These are phyloP conservation scores for Podilymbus podiceps DNA, from an alignment of 2,113 vertebrate species.

Conservation along the genomic window DNA sequence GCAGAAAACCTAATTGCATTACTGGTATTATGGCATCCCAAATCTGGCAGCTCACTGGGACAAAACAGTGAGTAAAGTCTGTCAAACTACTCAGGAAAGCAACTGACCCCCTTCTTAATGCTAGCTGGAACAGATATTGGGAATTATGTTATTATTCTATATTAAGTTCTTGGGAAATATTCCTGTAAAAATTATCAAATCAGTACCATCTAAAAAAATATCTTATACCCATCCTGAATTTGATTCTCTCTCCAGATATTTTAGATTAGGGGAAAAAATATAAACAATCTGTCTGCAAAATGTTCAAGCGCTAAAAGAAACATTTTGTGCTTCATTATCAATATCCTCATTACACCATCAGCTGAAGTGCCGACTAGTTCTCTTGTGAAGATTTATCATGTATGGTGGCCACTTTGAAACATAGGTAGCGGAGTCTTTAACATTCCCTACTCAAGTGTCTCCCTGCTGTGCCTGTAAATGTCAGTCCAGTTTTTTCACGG, in stretches of 20 bases:
- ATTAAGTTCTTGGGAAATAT: not conserved
- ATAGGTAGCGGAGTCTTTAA: slow-evolving; percentile 90
- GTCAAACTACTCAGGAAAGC: slow-evolving; percentile 25
- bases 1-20: slow-evolving; percentile 75
- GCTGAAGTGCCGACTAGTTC: slow-evolving; percentile 63
- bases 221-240: not conserved
- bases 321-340: slow-evolving; percentile 68
- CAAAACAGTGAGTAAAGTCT: slow-evolving; percentile 45
- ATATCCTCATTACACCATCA: slow-evolving; percentile 70
- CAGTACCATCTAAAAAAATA: not conserved
- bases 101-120: slow-evolving; percentile 19
- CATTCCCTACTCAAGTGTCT: slow-evolving; percentile 91
- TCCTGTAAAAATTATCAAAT: not conserved
- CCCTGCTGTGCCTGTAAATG: slow-evolving; percentile 98
- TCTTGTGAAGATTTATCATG: slow-evolving; percentile 81
- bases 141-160: not conserved
- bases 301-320: not conserved
- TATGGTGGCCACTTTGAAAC: slow-evolving; percentile 88
- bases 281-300: slow-evolving; percentile 46
- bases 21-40: slow-evolving; percentile 70
- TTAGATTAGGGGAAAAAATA: slow-evolving; percentile 14
- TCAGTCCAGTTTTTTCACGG: slow-evolving; percentile 98
- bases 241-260: slow-evolving; percentile 9
- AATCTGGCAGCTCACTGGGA: slow-evolving; percentile 72
- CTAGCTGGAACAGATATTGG: not conserved